Evolutionary conservation across 2,888 invertebrate species (phyloP), one percentile per base, ranked within the genome.

Genomic region (Diaphora mendica): DNA sequence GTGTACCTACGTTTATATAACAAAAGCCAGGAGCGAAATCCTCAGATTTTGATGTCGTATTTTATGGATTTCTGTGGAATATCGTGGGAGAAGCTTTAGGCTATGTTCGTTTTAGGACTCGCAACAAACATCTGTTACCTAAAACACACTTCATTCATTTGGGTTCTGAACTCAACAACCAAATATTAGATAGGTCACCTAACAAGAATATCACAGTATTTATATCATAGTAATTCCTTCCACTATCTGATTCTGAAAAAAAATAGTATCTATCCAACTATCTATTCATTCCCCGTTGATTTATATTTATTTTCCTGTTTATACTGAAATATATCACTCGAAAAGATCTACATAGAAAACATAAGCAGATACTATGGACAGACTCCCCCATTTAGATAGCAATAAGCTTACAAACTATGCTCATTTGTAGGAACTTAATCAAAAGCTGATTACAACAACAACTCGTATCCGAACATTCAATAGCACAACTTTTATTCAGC

Each of bases 381-480:
- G 39, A 64, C 51, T 39, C 68, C 74, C 66, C 69, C 23, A 64
- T 75, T 68, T 59, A 77, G 67, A 75, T 44, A 68, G 66, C 64
- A 75, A 72, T 62, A 59, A 48, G 33, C 66, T n/a, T 67, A 30
- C 74, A 68, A 81, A 82, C 78, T 79, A 76, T 74, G 73, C 72
- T 76, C 77, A 78, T 80, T 83, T 78, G 71, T 59, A 65, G 68
- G 71, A 74, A 83, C 80, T 79, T 83, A 79, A 82, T 85, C 85
- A 84, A 75, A 85, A 85, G 73, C 84, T 85, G 77, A 72, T 79
- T 79, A 77, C 71, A 79, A 82, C 70, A 68, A 79, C 75, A 69
- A 80, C 75, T 72, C 59, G 69, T 62, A 73, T 80, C 42, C 15
- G 33, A 74, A 71, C 73, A 71, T 74, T 78, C 77, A 78, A 81